A percentile compares a stretch with the other conserved stretches of the same genome.
These are phyloP conservation scores for Phrynocephalus vlangalii DNA, from an alignment of 2,797 vertebrate species.

Conservation along the genomic window DNA sequence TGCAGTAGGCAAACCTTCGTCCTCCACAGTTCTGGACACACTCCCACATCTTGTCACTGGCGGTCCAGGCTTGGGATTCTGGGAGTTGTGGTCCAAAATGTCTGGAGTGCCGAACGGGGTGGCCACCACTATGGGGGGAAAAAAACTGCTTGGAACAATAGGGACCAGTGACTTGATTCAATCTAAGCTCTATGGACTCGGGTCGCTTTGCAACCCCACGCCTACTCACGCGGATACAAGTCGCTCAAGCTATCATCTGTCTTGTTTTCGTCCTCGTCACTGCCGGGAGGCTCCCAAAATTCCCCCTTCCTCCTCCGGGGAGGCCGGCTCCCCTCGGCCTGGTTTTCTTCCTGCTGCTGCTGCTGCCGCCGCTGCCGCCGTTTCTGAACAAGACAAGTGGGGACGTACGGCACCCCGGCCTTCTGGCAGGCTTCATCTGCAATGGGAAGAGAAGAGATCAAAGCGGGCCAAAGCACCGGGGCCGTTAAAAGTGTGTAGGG, in stretches of 20 bases:
- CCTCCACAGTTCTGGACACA: too few relatives aligned
- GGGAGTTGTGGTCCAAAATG: too few relatives aligned
- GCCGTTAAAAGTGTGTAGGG: too few relatives aligned
- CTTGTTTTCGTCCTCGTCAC: constrained; percentile 76
- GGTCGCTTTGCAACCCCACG: not conserved
- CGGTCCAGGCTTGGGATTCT: too few relatives aligned
- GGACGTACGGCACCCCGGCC: constrained; percentile 84
- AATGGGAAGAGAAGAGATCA: accelerated
- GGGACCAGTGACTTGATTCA: too few relatives aligned
- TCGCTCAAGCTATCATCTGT: constrained; percentile 96
- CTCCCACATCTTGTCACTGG: too few relatives aligned
- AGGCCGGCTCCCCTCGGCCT: not conserved
- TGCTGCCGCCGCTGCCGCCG: constrained; percentile 51
- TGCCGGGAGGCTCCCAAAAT: constrained; percentile 82
- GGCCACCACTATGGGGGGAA: too few relatives aligned
- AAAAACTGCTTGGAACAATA: too few relatives aligned
- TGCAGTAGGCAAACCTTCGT: too few relatives aligned
- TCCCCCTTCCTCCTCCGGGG: constrained; percentile 54
- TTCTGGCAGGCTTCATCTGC: constrained; percentile 88
- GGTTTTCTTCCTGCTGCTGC: not conserved
- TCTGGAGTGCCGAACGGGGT: too few relatives aligned
- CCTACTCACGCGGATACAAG: constrained; percentile 90
- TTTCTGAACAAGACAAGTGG: constrained; percentile 83
- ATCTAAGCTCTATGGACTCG: too few relatives aligned
- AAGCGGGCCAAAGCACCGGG: too few relatives aligned